Evolutionary conservation across 2,113 vertebrate species (phyloP).

Genomic region (Laticauda laticaudata): DNA sequence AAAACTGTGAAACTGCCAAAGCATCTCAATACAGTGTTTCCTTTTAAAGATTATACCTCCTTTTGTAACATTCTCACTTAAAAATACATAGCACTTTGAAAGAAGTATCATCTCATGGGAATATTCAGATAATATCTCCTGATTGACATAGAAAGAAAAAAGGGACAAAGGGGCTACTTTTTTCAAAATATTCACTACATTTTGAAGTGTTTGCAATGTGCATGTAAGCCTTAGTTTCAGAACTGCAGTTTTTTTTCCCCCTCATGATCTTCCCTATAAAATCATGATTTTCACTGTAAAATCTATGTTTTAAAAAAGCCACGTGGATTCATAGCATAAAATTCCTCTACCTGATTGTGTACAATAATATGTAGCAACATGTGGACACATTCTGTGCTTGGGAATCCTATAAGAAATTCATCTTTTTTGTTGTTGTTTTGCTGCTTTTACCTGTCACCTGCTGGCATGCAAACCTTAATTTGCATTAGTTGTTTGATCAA

Average conservation of each 20-base stretch:
- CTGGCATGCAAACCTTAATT: not conserved
- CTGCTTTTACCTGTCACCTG: too few relatives aligned
- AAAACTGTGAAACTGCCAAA: conserved; percentile 60
- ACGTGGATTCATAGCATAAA: not conserved
- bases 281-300: conserved; percentile 24
- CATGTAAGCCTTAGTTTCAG: conserved; percentile 50
- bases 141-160: conserved; percentile 56
- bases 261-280: conserved; percentile 8
- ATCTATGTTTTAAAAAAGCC: conserved; percentile 18
- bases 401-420: not conserved
- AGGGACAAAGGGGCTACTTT: conserved; percentile 3
- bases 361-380: not conserved
- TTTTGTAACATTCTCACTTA: conserved; percentile 67
- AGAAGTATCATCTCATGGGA: conserved; percentile 64
- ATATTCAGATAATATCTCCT: conserved; percentile 62
- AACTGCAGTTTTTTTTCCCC: conserved; percentile 20
- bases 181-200: not conserved
- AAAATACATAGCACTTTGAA: conserved; percentile 77
- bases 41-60: conserved; percentile 68
- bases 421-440: not conserved
- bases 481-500: not conserved
- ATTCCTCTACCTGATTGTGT: not conserved
- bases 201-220: conserved; percentile 33
- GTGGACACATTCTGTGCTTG: not conserved
- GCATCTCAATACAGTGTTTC: conserved; percentile 56